Evolutionary conservation across 2,113 vertebrate species (phyloP).

Genomic region (Austrofundulus limnaeus): DNA sequence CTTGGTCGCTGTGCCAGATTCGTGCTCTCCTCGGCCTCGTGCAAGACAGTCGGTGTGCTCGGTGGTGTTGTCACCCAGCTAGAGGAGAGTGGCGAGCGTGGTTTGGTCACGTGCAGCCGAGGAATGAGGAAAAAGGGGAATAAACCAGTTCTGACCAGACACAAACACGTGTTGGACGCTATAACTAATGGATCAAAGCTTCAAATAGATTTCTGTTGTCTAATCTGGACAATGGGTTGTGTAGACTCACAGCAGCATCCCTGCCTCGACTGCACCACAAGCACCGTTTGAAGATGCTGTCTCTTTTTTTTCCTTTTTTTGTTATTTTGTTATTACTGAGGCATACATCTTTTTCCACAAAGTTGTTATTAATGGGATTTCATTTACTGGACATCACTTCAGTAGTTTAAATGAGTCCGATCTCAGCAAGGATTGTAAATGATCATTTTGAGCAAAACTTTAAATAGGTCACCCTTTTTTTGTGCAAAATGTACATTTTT

Average conservation of each 20-base stretch:
- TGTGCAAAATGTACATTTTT: conserved; percentile 5
- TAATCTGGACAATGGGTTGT: conserved; percentile 21
- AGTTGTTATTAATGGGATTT: conserved; percentile 48
- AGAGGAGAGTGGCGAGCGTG: conserved; percentile 11
- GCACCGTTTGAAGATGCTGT: conserved; percentile 19
- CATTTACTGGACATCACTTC: conserved; percentile 44
- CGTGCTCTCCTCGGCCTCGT: conserved; percentile 15
- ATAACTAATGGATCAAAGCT: conserved; percentile 47
- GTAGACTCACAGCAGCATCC: conserved; percentile 5
- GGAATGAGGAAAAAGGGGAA: conserved; percentile 4
- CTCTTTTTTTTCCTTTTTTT: no score
- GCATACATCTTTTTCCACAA: conserved; percentile 27
- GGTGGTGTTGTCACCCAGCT: conserved; percentile 12
- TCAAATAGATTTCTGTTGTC: conserved; percentile 25
- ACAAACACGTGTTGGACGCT: conserved; percentile 26
- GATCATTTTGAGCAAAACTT: conserved; percentile 25
- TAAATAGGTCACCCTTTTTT: conserved; percentile 34
- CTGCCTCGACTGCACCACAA: conserved; percentile 14
- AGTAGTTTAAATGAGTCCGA: conserved; percentile 46
- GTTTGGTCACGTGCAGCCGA: not conserved
- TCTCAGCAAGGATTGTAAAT: conserved; percentile 27
- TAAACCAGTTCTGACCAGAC: conserved; percentile 5
- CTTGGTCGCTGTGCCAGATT: conserved; percentile 30
- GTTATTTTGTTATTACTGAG: conserved; percentile 37
- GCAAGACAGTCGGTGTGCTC: conserved; percentile 27